These are phyloP conservation scores for Sminthopsis crassicaudata DNA, from an alignment of 2,113 vertebrate genomes.

Conservation along the genomic window DNA sequence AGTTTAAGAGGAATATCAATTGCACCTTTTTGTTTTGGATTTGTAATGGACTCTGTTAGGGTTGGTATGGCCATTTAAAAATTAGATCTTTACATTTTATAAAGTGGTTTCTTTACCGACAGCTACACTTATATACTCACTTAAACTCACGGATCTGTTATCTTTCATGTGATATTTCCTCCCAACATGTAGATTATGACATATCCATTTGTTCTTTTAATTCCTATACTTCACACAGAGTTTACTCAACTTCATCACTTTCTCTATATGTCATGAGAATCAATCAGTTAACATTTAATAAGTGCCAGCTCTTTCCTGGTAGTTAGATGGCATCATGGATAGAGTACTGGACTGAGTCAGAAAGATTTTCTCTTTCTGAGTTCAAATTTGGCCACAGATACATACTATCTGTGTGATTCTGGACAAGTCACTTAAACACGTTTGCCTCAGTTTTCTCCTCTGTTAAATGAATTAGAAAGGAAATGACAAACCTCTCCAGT, in stretches of 20 bases:
- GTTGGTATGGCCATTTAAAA: not conserved
- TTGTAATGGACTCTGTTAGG: not conserved
- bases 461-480: not conserved
- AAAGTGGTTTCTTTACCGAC: not conserved
- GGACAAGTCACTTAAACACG: not conserved
- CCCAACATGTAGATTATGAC: not conserved
- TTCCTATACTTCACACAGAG: not conserved
- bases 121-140: not conserved
- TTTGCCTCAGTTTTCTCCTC: not conserved
- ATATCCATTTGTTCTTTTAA: not conserved
- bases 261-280: not conserved
- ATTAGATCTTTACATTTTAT: not conserved
- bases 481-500: not conserved
- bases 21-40: not conserved
- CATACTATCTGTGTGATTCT: not conserved
- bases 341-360: not conserved
- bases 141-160: not conserved
- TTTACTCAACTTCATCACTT: not conserved
- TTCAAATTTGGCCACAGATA: not conserved
- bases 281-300: not conserved
- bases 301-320: not conserved
- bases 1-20: not conserved
- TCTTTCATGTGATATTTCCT: not conserved
- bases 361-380: not conserved
- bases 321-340: too few species aligned